Evolutionary conservation across 2,113 vertebrate species (phyloP).

Genomic region (Falco punctatus): DNA sequence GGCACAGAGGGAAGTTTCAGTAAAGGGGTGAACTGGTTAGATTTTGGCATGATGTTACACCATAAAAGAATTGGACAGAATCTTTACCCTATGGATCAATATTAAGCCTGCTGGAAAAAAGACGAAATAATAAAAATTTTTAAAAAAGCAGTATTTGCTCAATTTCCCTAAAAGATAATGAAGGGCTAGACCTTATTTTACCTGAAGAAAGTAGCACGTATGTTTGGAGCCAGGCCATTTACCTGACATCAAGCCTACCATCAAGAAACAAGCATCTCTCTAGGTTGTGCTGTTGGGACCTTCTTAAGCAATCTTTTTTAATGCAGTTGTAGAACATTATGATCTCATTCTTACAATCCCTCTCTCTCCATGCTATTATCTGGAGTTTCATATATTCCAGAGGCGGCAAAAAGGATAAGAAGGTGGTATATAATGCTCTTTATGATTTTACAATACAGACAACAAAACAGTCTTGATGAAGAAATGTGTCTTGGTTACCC

Average conservation of each 20-base stretch:
- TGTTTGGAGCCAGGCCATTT: not conserved
- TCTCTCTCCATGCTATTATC: not conserved
- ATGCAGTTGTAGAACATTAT: not conserved
- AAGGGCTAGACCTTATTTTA: not conserved
- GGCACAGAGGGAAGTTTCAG: not conserved
- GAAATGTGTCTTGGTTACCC: not conserved
- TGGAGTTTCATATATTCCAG: not conserved
- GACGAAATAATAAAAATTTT: fast-evolving
- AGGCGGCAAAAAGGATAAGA: not conserved
- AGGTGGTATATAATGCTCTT: not conserved
- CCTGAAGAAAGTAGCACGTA: not conserved
- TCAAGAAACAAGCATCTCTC: not conserved
- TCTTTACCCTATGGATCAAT: not conserved
- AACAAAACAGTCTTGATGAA: not conserved
- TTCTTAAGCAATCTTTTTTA: not conserved
- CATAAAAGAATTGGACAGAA: not conserved
- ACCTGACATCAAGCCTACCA: not conserved
- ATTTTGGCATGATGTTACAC: not conserved
- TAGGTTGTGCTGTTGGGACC: not conserved
- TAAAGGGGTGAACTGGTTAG: not conserved
- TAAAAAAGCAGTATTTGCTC: not conserved
- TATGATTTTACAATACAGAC: not conserved
- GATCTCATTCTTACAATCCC: not conserved
- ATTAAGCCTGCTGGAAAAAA: not conserved
- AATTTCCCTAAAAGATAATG: not conserved